Percentiles rank a stretch among this genome's conserved stretches.
These are phyloP conservation scores for Pseudorectes ferrugineus DNA, from an alignment of 2,113 vertebrate genomes.

Conservation along the genomic window DNA sequence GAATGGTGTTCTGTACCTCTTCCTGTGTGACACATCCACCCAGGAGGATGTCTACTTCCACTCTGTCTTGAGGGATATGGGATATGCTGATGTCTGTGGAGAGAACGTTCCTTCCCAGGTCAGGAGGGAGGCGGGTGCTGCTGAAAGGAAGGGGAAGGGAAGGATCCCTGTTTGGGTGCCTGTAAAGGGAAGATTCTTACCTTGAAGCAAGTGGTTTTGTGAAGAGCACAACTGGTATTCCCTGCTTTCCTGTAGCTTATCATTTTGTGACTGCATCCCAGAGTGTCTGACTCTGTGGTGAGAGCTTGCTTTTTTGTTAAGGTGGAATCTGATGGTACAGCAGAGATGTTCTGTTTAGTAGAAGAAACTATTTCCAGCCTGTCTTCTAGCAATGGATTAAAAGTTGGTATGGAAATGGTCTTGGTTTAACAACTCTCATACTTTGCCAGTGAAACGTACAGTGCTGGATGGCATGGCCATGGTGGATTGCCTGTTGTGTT, in stretches of 20 bases:
- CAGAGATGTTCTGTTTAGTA: not conserved
- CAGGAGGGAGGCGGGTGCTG: not conserved
- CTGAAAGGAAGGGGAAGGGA: not conserved
- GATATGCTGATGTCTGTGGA: slow-evolving; percentile 74
- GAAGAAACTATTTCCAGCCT: not conserved
- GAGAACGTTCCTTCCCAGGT: slow-evolving; percentile 71
- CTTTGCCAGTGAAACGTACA: not conserved
- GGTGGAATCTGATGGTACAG: not conserved
- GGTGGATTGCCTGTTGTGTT: not conserved
- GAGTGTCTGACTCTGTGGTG: not conserved
- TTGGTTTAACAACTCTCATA: not conserved
- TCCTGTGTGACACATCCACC: slow-evolving; percentile 87
- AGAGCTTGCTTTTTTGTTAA: not conserved
- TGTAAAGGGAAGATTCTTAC: not conserved
- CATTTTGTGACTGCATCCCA: not conserved
- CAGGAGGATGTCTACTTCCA: slow-evolving; percentile 86
- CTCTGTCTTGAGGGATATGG: slow-evolving; percentile 70
- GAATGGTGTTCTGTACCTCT: slow-evolving; percentile 81
- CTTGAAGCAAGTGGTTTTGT: not conserved
- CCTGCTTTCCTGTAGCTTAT: not conserved
- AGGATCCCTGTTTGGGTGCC: not conserved
- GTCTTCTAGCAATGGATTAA: not conserved
- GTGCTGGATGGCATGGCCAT: not conserved
- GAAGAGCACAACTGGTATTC: not conserved
- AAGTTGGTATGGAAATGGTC: not conserved